Evolutionary conservation across 1,140 invertebrate genomes (phyloP).

Genomic region (Apis cerana): DNA sequence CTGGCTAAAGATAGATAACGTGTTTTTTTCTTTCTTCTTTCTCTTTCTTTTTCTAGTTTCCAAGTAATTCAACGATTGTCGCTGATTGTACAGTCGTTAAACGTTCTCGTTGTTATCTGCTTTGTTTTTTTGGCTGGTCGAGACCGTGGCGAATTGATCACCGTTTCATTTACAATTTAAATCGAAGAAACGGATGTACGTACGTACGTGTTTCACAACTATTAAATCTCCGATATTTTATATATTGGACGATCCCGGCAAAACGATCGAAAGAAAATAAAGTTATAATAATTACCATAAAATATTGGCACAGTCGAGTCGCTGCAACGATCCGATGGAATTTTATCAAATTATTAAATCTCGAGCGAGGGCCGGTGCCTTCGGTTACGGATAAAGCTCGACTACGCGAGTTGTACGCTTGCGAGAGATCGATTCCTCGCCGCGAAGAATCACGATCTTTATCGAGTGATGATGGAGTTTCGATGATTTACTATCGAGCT

Average conservation of each 20-base stretch:
- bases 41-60: not conserved
- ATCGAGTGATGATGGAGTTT: constrained; percentile 50
- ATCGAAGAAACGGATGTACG: constrained; percentile 36
- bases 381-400: constrained; percentile 8
- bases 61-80: constrained; percentile 13
- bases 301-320: not conserved
- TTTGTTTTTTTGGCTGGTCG: not conserved
- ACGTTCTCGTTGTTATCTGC: not conserved
- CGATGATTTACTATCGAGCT: constrained; percentile 26
- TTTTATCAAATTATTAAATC: constrained; percentile 50
- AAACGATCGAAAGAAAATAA: constrained; percentile 49
- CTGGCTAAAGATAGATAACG: constrained; percentile 22
- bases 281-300: constrained; percentile 52
- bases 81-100: not conserved
- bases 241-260: not conserved
- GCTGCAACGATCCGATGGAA: constrained; percentile 17
- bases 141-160: constrained; percentile 12
- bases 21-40: not conserved
- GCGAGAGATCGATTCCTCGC: constrained; percentile 27
- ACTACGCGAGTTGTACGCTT: not conserved
- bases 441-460: constrained; percentile 47
- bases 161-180: constrained; percentile 50
- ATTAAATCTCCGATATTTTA: constrained; percentile 28
- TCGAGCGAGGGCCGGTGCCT: not conserved
- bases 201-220: constrained; percentile 28